Conservation (phyloP, 2,113 vertebrate genomes). For the Manacus vitellinus region DNA sequence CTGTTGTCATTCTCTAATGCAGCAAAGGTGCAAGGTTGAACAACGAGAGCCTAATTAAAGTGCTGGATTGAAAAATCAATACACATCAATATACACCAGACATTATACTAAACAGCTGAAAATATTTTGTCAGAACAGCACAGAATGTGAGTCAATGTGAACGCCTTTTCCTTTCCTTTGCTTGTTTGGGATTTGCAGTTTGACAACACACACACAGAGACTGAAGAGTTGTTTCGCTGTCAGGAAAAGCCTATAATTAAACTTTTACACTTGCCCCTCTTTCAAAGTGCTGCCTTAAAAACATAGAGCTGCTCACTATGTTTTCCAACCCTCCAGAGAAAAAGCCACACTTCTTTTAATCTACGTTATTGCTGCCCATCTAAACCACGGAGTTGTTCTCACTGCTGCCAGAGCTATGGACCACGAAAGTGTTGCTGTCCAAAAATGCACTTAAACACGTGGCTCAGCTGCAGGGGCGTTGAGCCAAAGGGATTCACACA, state of each 20-base stretch:
- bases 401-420: background rate
- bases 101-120: constrained; percentile 61
- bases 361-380: background rate
- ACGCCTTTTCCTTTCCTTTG: background rate
- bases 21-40: constrained; percentile 62
- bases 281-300: background rate
- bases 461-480: background rate
- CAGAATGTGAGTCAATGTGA: background rate
- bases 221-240: background rate
- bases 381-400: background rate
- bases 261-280: background rate
- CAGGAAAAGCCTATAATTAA: background rate
- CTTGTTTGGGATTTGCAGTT: background rate
- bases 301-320: background rate
- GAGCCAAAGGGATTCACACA: background rate
- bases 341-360: background rate
- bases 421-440: background rate
- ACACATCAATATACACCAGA: constrained; percentile 56
- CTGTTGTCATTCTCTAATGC: constrained; percentile 23
- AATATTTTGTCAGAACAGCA: constrained; percentile 53
- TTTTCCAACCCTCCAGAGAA: background rate
- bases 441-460: background rate
- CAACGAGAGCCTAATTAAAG: constrained; percentile 70
- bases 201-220: background rate
- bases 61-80: constrained; percentile 54